Base-by-base conservation (phyloP, 2,888 invertebrate species). In the Malachius bipustulatus region DNA sequence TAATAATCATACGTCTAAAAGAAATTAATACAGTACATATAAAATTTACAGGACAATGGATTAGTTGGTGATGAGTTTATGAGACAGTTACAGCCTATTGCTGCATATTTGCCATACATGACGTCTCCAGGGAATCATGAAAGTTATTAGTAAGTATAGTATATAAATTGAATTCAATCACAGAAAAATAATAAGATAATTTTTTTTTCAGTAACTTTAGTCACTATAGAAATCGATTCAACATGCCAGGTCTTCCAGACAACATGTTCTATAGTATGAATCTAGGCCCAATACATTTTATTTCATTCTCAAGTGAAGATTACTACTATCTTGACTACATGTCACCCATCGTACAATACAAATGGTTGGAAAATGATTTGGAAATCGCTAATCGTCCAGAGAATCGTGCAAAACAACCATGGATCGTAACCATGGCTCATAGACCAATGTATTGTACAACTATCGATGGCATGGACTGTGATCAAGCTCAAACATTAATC, bases 71-170 rank as follows among this genome's bases (percentile, higher is more conserved):
- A 96, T 66, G 74, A 80, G 57, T 96, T 91, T 62, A 90, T 96
- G 91, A 70, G 79, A 3, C 85, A 89, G 68, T 78, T 96, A 38
- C 78, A 94, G 64, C 74, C 85, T 1, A 70, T 94, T 24, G 91
- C 94, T 12, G 85, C 85, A 12, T 77, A 81, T 56, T 68, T 93
- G 44, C 93, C 94, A 0, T 96, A 96, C 60, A 83, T 87, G 87
- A 82, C 84, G 1, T 82, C 84, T 48, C 79, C 83, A 9, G 93
- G 91, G 33, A 91, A 91, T 65, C 90, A 91, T 54, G 90, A 91
- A 65, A 72, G 80, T 54, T 71, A 65, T 39, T 88, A 87, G 83
- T 84, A 52, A 68, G 78, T 53, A 4, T 29, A 24, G n/a, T n/a
- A n/a, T n/a, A n/a, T n/a, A n/a, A n/a, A n/a, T n/a, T n/a, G n/a